Evolutionary conservation across 1,140 invertebrate genomes (phyloP).

Genomic region (Lithobius niger): DNA sequence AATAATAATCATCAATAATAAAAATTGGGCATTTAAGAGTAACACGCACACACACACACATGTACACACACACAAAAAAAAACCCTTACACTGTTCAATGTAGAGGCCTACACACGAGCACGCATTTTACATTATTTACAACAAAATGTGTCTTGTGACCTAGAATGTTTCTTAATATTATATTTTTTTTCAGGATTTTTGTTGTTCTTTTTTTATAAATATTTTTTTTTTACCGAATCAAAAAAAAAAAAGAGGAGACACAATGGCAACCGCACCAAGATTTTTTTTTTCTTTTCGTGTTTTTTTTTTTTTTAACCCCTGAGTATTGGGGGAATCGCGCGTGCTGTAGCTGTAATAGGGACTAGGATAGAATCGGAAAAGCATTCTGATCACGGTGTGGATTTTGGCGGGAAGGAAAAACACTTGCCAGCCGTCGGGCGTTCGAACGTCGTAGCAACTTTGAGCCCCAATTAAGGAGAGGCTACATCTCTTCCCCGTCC

Average conservation of each 20-base stretch:
- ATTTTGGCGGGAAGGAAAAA: neutral
- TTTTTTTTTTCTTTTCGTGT: neutral
- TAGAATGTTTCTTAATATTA: neutral
- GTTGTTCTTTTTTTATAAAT: neutral
- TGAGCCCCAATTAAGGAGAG: constrained; percentile 1
- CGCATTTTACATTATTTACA: neutral
- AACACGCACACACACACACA: neutral
- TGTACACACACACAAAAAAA: neutral
- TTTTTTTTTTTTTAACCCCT: no score
- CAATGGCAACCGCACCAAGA: neutral
- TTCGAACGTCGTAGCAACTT: neutral
- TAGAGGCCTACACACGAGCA: neutral
- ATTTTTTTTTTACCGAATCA: neutral
- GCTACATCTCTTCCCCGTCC: neutral
- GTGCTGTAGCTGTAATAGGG: neutral
- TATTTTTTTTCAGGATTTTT: neutral
- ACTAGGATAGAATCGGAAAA: neutral
- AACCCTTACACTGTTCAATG: neutral
- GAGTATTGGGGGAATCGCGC: no score
- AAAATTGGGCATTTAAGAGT: no score
- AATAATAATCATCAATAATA: no score
- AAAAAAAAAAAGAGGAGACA: neutral
- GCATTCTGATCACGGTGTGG: neutral
- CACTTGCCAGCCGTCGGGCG: neutral
- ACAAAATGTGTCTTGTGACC: neutral